Evolutionary conservation across 1,140 invertebrate species (phyloP).

Genomic region (Wasmannia auropunctata): DNA sequence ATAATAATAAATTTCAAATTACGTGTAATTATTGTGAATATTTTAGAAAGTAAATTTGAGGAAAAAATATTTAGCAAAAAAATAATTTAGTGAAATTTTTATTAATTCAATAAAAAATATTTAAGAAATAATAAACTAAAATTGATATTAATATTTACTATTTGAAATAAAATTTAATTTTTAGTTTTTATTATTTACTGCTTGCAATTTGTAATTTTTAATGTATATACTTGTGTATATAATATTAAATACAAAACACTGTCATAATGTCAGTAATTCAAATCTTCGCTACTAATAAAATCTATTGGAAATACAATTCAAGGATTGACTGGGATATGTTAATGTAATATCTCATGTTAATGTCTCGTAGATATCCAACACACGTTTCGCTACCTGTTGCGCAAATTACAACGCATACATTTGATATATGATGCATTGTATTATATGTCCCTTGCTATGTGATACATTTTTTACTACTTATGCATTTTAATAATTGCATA

Average conservation of each 20-base stretch:
- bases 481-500: not conserved
- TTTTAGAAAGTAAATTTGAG: not conserved
- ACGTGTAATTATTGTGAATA: not conserved
- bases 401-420: not conserved
- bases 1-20: not conserved
- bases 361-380: not conserved
- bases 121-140: not conserved
- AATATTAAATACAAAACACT: not conserved
- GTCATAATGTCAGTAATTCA: not conserved
- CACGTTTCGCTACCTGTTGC: not conserved
- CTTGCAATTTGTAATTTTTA: not conserved
- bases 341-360: not conserved
- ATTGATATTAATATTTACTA: not conserved
- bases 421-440: not conserved
- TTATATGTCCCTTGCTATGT: not conserved
- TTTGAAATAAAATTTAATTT: not conserved
- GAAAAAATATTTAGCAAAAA: not conserved
- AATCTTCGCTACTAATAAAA: not conserved
- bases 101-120: not conserved
- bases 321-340: not conserved
- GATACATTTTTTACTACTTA: not conserved
- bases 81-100: not conserved
- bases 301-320: not conserved
- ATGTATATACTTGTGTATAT: not conserved
- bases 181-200: not conserved